Evolutionary conservation across 2,888 invertebrate genomes (phyloP), one percentile per base, ranked within the genome.

Genomic region (Stegana nigrithorax): DNA sequence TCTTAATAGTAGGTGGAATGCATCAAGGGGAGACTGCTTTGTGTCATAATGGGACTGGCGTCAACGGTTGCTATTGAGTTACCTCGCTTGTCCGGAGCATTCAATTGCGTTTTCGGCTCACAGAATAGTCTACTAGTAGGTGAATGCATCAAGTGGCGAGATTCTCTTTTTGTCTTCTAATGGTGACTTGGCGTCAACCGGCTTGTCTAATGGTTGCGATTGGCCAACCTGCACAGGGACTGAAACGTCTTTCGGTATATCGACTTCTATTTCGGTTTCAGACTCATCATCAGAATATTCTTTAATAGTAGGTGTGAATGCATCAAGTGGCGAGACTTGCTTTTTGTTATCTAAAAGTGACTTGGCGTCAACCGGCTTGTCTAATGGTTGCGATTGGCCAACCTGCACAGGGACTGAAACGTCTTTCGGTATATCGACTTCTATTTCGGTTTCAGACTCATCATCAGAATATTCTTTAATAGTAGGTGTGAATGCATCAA

Each of bases 261-360:
- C 36, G 17, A 23, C 25, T 36, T 44, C 55, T 17, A 39, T n/a
- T 2, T 57, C 64, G 17, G 60, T 59, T 42, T 62, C 58, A 12
- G 62, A 55, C 26, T 66, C 61, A 7, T 62, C 62, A 26, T 67
- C 64, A 17, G 63, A 60, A 53, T 65, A 62, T 1, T 26, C 26
- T 14, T 53, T 56, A 4, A 10, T 12, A 50, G 25, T 44, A 14
- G 26, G 19, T 14, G 14, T 17, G 14, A 4, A 4, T 4, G 2
- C 17, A 17, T 44, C 44, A 44, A 44, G 14, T 14, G 44, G 32
- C 2, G 32, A 32, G n/a, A n/a, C 29, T 61, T 56, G 4, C 45
- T 42, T 62, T 57, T 59, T 3, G 55, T 55, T 6, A 6, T 32
- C 12, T 42, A 45, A 42, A 5, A 39, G n/a, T n/a, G n/a, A n/a